phyloP scores from a whole-genome alignment of 2,888 invertebrate genomes.

The Schrankia costaestrigalis region DNA sequence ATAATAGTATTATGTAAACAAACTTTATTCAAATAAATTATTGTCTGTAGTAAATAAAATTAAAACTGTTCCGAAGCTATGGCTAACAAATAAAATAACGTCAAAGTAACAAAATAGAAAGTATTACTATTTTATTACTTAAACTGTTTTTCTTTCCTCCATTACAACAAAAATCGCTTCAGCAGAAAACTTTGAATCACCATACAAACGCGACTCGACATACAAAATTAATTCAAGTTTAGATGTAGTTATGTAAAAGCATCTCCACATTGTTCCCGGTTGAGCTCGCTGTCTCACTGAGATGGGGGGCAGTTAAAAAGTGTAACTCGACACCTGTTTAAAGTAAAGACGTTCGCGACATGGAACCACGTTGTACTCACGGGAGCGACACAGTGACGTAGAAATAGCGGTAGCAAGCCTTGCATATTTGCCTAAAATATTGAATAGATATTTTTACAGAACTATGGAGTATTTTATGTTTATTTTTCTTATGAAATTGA shows the following conservation, averaged over 20 bases:
- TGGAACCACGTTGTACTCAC: conserved; percentile 3
- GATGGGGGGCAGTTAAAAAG: conserved; percentile 19
- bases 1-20: too few relatives aligned
- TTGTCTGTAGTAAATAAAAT: too few relatives aligned
- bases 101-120: too few relatives aligned
- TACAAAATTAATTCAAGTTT: conserved; percentile 26
- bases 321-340: conserved; percentile 41
- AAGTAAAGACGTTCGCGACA: conserved; percentile 22
- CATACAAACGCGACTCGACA: conserved; percentile 12
- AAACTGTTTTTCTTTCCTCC: background rate
- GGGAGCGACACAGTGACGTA: background rate
- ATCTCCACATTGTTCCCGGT: conserved; percentile 16
- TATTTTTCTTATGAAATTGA: too few relatives aligned
- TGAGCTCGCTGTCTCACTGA: conserved; percentile 11
- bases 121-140: too few relatives aligned
- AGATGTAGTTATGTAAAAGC: conserved; percentile 23
- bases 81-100: too few relatives aligned
- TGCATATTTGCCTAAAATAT: too few relatives aligned
- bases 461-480: too few relatives aligned
- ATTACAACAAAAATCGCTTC: conserved; percentile 7
- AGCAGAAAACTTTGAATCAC: conserved; percentile 5
- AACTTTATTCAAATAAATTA: too few relatives aligned
- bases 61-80: too few relatives aligned
- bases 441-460: too few relatives aligned
- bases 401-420: conserved; percentile 6